These are phyloP conservation scores for Neogobius melanostomus DNA, from an alignment of 2,113 vertebrate genomes.

Conservation along the genomic window DNA sequence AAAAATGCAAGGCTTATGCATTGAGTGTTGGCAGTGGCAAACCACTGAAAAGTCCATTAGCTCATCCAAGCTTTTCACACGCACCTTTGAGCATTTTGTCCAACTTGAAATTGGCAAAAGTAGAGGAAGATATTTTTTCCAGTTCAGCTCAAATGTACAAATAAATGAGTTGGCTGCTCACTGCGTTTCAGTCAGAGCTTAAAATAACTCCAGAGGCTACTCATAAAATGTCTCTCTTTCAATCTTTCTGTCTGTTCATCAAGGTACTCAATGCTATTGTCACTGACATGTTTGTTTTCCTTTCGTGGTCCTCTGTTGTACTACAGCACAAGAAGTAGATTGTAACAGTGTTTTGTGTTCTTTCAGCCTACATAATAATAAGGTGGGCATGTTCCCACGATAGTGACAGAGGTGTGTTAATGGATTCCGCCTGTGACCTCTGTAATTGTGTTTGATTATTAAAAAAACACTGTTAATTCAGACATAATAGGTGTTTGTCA, in stretches of 20 bases:
- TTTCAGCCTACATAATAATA: slow-evolving; percentile 35
- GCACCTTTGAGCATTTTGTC: slow-evolving; percentile 8
- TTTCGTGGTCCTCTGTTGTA: slow-evolving; percentile 8
- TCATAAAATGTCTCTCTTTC: slow-evolving; percentile 39
- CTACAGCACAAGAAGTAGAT: slow-evolving; percentile 16
- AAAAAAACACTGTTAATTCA: slow-evolving; percentile 62
- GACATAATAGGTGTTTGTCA: slow-evolving; percentile 64
- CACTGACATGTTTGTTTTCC: not conserved
- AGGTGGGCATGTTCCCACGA: slow-evolving; percentile 41
- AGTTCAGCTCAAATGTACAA: slow-evolving; percentile 45
- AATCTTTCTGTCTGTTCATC: slow-evolving; percentile 15
- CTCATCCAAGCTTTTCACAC: slow-evolving; percentile 1
- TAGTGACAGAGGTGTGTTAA: slow-evolving; percentile 46
- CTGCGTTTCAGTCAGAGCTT: slow-evolving; percentile 57
- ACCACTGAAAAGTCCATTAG: not conserved
- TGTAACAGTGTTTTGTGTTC: not conserved
- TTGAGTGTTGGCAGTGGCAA: not conserved
- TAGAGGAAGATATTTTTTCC: slow-evolving; percentile 25
- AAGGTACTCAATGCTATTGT: slow-evolving; percentile 14
- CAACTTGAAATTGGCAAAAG: slow-evolving; percentile 23
- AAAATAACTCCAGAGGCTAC: slow-evolving; percentile 67
- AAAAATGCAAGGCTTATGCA: not conserved
- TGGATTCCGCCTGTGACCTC: slow-evolving; percentile 59
- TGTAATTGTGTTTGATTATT: slow-evolving; percentile 56
- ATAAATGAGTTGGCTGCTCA: slow-evolving; percentile 54